These are phyloP conservation scores for Pavo muticus DNA, from an alignment of 2,113 vertebrate genomes.

Conservation along the genomic window DNA sequence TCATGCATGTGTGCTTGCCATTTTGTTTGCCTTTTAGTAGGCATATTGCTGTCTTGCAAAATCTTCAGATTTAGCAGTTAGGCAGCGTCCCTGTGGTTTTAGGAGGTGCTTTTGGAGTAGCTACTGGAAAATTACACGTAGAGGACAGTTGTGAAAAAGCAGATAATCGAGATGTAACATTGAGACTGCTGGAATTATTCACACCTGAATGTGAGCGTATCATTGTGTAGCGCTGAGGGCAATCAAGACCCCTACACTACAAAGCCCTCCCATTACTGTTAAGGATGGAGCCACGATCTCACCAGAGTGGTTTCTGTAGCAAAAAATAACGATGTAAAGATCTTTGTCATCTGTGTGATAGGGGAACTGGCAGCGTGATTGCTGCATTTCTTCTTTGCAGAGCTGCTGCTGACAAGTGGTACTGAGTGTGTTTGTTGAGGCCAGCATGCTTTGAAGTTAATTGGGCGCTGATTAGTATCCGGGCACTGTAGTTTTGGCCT, in stretches of 20 bases:
- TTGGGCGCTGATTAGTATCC: neutral
- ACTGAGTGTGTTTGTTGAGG: neutral
- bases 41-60: slow-evolving; percentile 15
- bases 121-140: slow-evolving; percentile 10
- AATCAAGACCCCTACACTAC: neutral
- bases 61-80: slow-evolving; percentile 8
- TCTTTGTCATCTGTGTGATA: neutral
- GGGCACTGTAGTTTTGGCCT: neutral
- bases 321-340: neutral
- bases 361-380: neutral
- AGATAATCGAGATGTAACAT: neutral
- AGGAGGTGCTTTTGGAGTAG: neutral
- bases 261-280: neutral
- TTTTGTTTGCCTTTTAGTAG: slow-evolving; percentile 34
- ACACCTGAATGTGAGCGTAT: neutral
- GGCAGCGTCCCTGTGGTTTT: neutral
- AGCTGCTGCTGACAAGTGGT: neutral
- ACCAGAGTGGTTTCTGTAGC: neutral
- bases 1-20: slow-evolving; percentile 14
- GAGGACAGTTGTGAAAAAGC: neutral
- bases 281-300: neutral
- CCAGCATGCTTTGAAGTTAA: neutral
- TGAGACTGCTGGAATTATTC: neutral
- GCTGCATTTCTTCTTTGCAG: neutral
- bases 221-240: neutral